A percentile compares a stretch with the other conserved stretches of the same genome.
Conservation (phyloP, 2,888 invertebrate genomes). For the Ormyrus thymus region DNA sequence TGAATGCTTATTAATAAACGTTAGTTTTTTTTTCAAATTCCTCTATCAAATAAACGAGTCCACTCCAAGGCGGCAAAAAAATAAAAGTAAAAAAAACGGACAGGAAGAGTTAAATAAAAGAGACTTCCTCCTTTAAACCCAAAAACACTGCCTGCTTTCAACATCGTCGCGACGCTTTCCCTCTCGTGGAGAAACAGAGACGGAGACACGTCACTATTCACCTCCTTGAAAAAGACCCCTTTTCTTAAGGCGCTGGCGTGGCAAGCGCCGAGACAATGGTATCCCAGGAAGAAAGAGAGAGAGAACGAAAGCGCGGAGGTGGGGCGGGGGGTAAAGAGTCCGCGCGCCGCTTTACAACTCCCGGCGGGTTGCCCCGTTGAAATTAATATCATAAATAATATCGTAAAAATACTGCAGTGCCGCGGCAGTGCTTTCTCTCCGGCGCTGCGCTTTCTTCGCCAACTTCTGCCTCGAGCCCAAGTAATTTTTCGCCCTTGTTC, state of each 20-base stretch:
- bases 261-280: constrained; percentile 33
- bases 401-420: constrained; percentile 69
- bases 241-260: constrained; percentile 32
- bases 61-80: not conserved
- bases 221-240: constrained; percentile 61
- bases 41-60: too few species aligned
- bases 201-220: constrained; percentile 66
- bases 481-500: constrained; percentile 37
- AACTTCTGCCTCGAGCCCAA: constrained; percentile 18
- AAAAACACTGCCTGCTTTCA: constrained; percentile 59
- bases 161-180: constrained; percentile 30
- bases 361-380: constrained; percentile 67
- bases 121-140: constrained; percentile 66
- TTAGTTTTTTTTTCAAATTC: too few species aligned
- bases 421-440: constrained; percentile 39
- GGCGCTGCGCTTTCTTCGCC: constrained; percentile 35
- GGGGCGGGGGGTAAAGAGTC: constrained; percentile 47
- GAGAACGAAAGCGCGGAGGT: constrained; percentile 39
- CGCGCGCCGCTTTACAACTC: constrained; percentile 73
- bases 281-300: constrained; percentile 41
- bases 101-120: constrained; percentile 54
- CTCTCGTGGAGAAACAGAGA: not conserved
- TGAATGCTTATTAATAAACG: too few species aligned
- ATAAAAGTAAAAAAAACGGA: constrained; percentile 18
- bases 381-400: constrained; percentile 76